Conservation (phyloP, 64 coral and sea anemone species). For the Hydrozoanthus tunicans region DNA sequence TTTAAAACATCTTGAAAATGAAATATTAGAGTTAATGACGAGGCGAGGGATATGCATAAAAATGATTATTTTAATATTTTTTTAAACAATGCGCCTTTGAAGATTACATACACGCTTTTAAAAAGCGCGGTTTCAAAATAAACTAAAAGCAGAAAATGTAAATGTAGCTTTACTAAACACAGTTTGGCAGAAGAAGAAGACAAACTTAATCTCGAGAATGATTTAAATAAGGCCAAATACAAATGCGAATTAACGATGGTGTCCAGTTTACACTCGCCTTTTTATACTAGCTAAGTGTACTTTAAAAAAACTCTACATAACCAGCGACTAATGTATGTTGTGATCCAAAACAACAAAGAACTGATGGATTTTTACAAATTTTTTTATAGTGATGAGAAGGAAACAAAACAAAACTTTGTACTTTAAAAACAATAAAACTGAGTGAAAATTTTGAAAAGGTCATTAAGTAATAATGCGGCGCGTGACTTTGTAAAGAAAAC, state of each 20-base stretch:
- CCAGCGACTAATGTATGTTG: not conserved
- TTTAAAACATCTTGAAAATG: not conserved
- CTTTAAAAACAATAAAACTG: constrained; percentile 20
- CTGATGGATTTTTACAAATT: constrained; percentile 30
- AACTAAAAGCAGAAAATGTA: too few relatives aligned
- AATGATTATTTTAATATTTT: not conserved
- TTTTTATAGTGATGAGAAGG: not conserved
- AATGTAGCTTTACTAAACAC: too few relatives aligned
- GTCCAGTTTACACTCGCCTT: too few relatives aligned
- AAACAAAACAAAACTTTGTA: constrained; percentile 44
- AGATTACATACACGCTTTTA: not conserved
- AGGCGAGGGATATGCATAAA: constrained; percentile 3
- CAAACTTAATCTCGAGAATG: not conserved
- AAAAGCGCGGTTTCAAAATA: too few relatives aligned
- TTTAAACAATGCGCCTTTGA: not conserved
- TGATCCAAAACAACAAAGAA: not conserved
- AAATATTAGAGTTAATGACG: constrained; percentile 13
- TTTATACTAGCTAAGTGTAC: too few relatives aligned
- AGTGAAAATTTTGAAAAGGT: constrained; percentile 53
- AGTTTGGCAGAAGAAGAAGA: too few relatives aligned
- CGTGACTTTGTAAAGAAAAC: constrained; percentile 61
- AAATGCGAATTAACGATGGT: too few relatives aligned
- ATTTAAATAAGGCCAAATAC: not conserved
- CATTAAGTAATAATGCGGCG: constrained; percentile 32
- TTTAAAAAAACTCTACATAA: not conserved